Evolutionary conservation across 2,888 invertebrate species (phyloP).

Genomic region (Lithophane leautieri): DNA sequence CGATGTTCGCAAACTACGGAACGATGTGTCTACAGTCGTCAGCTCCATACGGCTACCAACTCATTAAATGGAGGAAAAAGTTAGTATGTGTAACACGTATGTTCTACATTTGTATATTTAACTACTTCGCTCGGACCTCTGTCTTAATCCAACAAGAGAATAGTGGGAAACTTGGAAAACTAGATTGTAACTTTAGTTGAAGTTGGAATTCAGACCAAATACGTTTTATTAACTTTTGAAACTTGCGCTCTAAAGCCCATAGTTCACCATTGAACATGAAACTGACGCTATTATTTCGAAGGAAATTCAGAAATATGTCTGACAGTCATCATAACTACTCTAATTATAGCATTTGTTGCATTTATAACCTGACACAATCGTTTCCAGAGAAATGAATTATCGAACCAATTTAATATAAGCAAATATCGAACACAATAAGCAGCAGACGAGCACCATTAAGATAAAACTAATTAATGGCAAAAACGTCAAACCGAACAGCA

Average conservation of each 20-base stretch:
- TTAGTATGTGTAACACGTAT: constrained; percentile 49
- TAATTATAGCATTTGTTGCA: too few relatives aligned
- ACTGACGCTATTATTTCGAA: constrained; percentile 8
- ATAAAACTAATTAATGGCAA: constrained; percentile 74
- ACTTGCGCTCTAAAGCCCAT: constrained; percentile 26
- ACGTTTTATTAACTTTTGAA: constrained; percentile 45
- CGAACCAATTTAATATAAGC: constrained; percentile 16
- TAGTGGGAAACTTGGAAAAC: constrained; percentile 58
- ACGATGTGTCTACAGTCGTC: constrained; percentile 62
- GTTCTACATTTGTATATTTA: constrained; percentile 55
- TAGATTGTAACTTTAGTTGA: constrained; percentile 53
- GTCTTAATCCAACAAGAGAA: constrained; percentile 63
- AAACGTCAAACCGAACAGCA: constrained; percentile 76
- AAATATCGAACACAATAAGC: constrained; percentile 36
- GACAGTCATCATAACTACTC: background rate
- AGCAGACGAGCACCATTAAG: constrained; percentile 62
- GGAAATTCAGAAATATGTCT: background rate
- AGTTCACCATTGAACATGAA: constrained; percentile 6
- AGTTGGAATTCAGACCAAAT: constrained; percentile 46
- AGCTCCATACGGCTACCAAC: constrained; percentile 34
- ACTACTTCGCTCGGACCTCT: constrained; percentile 55
- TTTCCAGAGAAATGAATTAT: background rate
- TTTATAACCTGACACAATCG: background rate
- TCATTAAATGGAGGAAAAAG: constrained; percentile 56
- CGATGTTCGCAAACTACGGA: constrained; percentile 55